Base-by-base conservation (phyloP, 1,140 invertebrate species). In the Anastrepha ludens region DNA sequence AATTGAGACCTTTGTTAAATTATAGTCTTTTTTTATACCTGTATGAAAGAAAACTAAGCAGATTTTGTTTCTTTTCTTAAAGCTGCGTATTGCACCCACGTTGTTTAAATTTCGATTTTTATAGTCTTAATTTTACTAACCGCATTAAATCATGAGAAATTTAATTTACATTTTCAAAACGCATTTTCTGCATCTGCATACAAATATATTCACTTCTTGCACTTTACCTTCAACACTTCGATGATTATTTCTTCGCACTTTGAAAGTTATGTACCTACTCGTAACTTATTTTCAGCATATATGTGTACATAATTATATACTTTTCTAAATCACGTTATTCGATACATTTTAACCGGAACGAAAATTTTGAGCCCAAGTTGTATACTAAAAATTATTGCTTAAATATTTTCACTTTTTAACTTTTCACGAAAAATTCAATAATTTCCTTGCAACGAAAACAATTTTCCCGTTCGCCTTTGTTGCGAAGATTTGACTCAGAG, bases 201-300 rank as follows among this genome's bases (percentile, higher is more conserved):
- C 64, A 67, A 39, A 39, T 55, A 8, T 81, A 9, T 81, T 50
- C 41, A 81, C n/a, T 74, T 74, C 67, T 74, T 74, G 44, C 29
- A 74, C 15, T 44, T 47, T 44, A 17, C 29, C 44, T 44, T 74
- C 67, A 74, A n/a, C 41, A 74, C 17, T 44, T 74, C 44, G 20
- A 39, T 47, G 9, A 6, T 74, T 47, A 17, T 44, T 81, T 81
- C 47, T 81, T 55, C 47, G 3, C 50, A 81, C 74, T 81, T 55
- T 81, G 17, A 44, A 67, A 74, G 39, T 47, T 74, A 47, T 74
- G 67, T 62, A n/a, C 13, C 4, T 44, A 44, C 41, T 74, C 41
- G 3, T 74, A 44, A 17, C 17, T 74, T 74, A 47, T 74, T 74
- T 74, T 39, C 39, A 74, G 13, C 67, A 74, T 47, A 74, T 44